A percentile compares a stretch with the other conserved stretches of the same genome.
Conservation (phyloP, 2,888 invertebrate genomes). For the Octodonta nipae region DNA sequence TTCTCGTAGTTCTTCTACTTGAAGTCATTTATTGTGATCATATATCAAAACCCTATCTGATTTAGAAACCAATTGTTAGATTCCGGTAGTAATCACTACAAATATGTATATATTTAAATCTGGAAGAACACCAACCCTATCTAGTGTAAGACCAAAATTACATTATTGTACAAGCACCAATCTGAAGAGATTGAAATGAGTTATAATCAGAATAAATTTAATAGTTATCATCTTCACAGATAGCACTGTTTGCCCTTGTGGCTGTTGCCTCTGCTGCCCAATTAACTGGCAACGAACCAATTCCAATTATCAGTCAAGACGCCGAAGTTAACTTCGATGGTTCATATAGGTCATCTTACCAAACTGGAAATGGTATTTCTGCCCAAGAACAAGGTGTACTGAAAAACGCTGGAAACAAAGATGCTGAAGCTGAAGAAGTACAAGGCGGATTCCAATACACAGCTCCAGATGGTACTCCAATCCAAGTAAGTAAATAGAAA, state of each 20-base stretch:
- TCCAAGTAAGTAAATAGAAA: constrained; percentile 40
- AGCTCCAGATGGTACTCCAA: constrained; percentile 47
- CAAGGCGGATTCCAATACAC: constrained; percentile 43
- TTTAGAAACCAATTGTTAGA: too few relatives aligned
- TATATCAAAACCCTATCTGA: too few relatives aligned
- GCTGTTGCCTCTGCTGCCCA: constrained; percentile 23
- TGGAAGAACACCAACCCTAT: too few relatives aligned
- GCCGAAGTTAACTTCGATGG: constrained; percentile 57
- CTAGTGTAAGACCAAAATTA: too few relatives aligned
- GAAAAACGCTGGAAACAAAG: constrained; percentile 40
- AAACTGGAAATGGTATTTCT: constrained; percentile 46
- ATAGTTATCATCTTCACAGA: constrained; percentile 6
- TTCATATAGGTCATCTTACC: constrained; percentile 48
- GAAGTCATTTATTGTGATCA: too few relatives aligned
- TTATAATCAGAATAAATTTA: not conserved
- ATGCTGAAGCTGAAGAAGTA: constrained; percentile 37
- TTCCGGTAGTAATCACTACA: too few relatives aligned
- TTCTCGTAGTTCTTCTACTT: too few relatives aligned
- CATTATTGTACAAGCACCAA: too few relatives aligned
- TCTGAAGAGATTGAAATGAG: too few relatives aligned
- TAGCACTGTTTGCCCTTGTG: constrained; percentile 13
- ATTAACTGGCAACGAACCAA: constrained; percentile 40
- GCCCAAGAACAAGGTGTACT: constrained; percentile 46
- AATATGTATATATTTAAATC: too few relatives aligned
- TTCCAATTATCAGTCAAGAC: constrained; percentile 54